These are phyloP conservation scores for Pseudococcus jackbeardsleyi DNA, from an alignment of 2,888 invertebrate genomes.

Conservation along the genomic window DNA sequence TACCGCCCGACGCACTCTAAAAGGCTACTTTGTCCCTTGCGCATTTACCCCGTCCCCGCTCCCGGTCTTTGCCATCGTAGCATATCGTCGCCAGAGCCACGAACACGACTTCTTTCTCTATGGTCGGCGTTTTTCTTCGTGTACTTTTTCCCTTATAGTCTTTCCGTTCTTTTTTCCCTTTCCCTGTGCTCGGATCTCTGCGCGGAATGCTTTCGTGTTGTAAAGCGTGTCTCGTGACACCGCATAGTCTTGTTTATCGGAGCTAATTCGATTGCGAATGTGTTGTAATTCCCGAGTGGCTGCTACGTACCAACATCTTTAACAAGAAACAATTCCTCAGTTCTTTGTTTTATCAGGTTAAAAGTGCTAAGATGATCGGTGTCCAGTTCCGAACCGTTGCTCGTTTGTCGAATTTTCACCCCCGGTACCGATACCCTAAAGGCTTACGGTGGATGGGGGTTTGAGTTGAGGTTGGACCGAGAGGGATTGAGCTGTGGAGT, in stretches of 20 bases:
- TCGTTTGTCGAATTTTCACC: slow-evolving; percentile 9
- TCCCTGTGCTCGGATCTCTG: no score
- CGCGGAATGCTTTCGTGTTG: not conserved
- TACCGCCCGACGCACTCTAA: slow-evolving; percentile 36
- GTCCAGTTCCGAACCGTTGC: slow-evolving; percentile 2
- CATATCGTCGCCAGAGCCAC: slow-evolving; percentile 36
- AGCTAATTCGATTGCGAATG: slow-evolving; percentile 58
- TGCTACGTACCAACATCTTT: slow-evolving; percentile 32
- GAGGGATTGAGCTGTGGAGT: not conserved
- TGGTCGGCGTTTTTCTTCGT: slow-evolving; percentile 43
- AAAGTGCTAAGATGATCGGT: slow-evolving; percentile 55
- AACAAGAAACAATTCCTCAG: slow-evolving; percentile 53
- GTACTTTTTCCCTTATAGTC: not conserved
- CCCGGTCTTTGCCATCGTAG: not conserved
- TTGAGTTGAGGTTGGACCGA: no score
- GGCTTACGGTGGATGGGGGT: not conserved
- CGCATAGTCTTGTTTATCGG: slow-evolving; percentile 43
- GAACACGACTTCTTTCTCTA: slow-evolving; percentile 29
- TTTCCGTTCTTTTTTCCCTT: not conserved
- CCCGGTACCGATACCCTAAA: not conserved
- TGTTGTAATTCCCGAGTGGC: slow-evolving; percentile 56
- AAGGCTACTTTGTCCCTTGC: slow-evolving; percentile 59
- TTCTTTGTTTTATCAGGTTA: slow-evolving; percentile 57
- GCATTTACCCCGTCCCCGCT: slow-evolving; percentile 22
- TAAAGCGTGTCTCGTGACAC: slow-evolving; percentile 36